Evolutionary conservation across 2,113 vertebrate genomes (phyloP).

Genomic region (Dipodomys merriami): DNA sequence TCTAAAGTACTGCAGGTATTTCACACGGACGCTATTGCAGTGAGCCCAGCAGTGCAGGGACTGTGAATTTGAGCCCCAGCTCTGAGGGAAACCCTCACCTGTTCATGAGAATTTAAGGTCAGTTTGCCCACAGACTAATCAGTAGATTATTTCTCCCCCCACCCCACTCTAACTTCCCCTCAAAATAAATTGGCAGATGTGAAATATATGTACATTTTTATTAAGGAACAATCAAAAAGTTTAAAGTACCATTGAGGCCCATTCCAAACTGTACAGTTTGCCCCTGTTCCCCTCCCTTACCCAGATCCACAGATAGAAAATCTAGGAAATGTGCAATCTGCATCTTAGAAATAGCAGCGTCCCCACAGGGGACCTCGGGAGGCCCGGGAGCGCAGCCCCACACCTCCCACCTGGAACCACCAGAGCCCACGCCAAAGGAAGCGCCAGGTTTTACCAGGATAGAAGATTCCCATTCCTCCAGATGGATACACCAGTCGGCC

Average conservation of each 20-base stretch:
- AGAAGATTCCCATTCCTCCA: conserved; percentile 59
- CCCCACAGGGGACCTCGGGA: conserved; percentile 85
- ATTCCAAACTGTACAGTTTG: conserved; percentile 87
- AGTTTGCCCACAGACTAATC: not conserved
- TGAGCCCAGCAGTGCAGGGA: not conserved
- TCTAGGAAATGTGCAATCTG: conserved; percentile 89
- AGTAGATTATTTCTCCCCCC: not conserved
- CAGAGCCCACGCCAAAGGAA: conserved; percentile 78
- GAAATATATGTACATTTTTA: conserved; percentile 84
- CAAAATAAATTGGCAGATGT: conserved; percentile 55
- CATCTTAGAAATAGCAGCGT: conserved; percentile 90
- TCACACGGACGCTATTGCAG: not conserved
- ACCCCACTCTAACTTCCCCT: not conserved
- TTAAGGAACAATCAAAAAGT: conserved; percentile 88
- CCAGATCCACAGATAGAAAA: conserved; percentile 88
- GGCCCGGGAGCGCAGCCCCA: conserved; percentile 53
- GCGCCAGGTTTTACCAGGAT: conserved; percentile 56
- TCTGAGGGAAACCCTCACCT: not conserved
- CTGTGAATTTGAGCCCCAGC: not conserved
- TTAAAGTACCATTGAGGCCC: conserved; percentile 82
- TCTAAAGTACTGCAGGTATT: not conserved
- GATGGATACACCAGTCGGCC: not conserved
- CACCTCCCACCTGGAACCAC: conserved; percentile 64
- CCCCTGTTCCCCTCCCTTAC: conserved; percentile 82
- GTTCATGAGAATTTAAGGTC: not conserved